Percentiles rank a stretch among this genome's conserved stretches.
Conservation (phyloP, 2,888 invertebrate species). For the Pachydiplax longipennis region DNA sequence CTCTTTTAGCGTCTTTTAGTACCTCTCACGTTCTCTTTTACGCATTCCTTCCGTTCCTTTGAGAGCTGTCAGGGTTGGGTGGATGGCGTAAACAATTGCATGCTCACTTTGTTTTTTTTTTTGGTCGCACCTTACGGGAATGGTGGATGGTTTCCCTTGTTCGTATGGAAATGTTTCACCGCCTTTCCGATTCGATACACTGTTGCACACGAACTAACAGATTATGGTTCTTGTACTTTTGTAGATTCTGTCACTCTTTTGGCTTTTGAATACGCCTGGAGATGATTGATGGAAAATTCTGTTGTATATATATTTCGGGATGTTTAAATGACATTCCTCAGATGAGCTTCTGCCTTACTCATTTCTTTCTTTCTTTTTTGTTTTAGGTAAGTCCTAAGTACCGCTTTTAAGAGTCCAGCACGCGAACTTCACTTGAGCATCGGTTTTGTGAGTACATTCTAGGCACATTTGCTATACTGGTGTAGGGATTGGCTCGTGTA, state of each 20-base stretch:
- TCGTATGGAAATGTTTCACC: not conserved
- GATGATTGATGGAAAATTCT: not conserved
- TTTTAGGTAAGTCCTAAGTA: conserved; percentile 25
- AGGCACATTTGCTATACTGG: no score
- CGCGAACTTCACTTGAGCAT: not conserved
- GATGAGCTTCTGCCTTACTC: not conserved
- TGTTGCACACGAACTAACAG: not conserved
- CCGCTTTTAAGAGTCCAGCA: not conserved
- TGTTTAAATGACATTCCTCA: not conserved
- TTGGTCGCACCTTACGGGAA: conserved; percentile 2
- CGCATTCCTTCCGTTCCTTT: not conserved
- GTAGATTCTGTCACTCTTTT: not conserved
- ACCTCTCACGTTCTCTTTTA: not conserved
- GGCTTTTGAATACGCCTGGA: not conserved
- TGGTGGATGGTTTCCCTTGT: not conserved
- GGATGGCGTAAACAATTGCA: not conserved
- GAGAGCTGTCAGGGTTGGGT: not conserved
- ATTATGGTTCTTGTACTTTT: not conserved
- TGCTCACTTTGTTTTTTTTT: not conserved
- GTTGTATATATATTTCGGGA: conserved; percentile 26
- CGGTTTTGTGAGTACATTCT: not conserved
- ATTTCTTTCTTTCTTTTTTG: not conserved
- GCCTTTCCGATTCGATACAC: not conserved
- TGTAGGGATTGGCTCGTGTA: no score
- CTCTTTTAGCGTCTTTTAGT: not conserved